phyloP scores from a whole-genome alignment of 2,888 invertebrate genomes.

The Lithophane semibrunnea region DNA sequence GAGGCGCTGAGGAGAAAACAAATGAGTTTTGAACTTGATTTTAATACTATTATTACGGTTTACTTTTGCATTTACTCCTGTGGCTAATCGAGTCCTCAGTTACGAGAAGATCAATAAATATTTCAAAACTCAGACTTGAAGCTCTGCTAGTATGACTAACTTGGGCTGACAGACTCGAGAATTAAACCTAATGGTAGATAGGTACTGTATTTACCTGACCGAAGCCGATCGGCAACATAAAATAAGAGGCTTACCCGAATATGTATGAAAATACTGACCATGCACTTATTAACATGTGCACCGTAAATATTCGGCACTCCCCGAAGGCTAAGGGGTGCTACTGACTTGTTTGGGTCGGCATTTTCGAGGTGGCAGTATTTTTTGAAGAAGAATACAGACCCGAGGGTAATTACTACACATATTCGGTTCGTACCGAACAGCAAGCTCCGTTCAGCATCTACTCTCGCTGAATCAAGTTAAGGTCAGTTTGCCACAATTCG shows the following conservation, averaged over 20 bases:
- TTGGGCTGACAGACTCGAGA: background rate
- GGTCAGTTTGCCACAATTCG: no score
- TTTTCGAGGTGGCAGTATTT: background rate
- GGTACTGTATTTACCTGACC: background rate
- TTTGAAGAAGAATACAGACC: no score
- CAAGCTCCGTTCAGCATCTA: background rate
- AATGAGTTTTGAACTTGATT: background rate
- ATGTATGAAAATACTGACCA: background rate
- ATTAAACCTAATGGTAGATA: background rate
- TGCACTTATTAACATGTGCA: background rate
- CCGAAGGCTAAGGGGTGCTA: background rate
- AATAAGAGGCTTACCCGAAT: background rate
- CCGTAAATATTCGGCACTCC: background rate
- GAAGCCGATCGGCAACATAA: background rate
- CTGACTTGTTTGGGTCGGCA: background rate
- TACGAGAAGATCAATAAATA: background rate
- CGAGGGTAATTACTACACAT: background rate
- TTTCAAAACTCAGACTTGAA: background rate
- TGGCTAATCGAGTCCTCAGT: background rate
- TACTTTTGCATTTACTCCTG: background rate
- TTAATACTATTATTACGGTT: background rate
- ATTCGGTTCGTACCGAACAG: background rate
- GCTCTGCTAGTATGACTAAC: background rate
- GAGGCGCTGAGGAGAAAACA: constrained; percentile 89
- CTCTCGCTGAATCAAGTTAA: background rate